phyloP scores from a whole-genome alignment of 1,140 invertebrate species.

The Pectinophora gossypiella region DNA sequence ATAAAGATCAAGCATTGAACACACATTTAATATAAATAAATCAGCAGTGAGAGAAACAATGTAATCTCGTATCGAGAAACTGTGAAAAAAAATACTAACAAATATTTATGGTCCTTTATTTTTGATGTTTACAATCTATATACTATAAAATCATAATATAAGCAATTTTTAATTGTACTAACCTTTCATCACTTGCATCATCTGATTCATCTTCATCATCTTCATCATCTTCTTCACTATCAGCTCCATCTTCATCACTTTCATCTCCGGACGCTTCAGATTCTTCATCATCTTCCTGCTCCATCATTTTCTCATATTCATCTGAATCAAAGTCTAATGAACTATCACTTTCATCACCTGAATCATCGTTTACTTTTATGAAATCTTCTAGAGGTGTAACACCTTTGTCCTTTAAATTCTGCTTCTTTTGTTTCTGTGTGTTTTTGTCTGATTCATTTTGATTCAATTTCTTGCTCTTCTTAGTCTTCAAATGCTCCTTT shows the following conservation, averaged over 20 bases:
- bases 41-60: too few species aligned
- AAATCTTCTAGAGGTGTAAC: constrained; percentile 28
- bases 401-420: not conserved
- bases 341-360: constrained; percentile 37
- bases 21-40: too few species aligned
- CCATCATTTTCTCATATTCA: constrained; percentile 48
- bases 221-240: constrained; percentile 12
- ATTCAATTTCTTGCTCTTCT: constrained; percentile 11
- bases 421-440: constrained; percentile 19
- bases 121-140: not conserved
- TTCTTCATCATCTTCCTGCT: constrained; percentile 25
- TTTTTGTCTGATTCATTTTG: constrained; percentile 16
- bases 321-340: constrained; percentile 52
- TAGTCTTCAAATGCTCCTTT: constrained; percentile 11
- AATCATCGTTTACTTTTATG: constrained; percentile 30
- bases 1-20: too few species aligned
- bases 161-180: constrained; percentile 3
- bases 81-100: too few species aligned
- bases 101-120: too few species aligned
- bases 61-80: too few species aligned
- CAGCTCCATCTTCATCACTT: constrained; percentile 18
- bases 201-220: constrained; percentile 11
- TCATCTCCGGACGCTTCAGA: constrained; percentile 17
- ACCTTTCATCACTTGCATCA: constrained; percentile 16
- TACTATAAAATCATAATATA: not conserved